A percentile compares a stretch with the other conserved stretches of the same genome.
Conservation (phyloP, 2,888 invertebrate genomes). For the Spilosoma lubricipeda region DNA sequence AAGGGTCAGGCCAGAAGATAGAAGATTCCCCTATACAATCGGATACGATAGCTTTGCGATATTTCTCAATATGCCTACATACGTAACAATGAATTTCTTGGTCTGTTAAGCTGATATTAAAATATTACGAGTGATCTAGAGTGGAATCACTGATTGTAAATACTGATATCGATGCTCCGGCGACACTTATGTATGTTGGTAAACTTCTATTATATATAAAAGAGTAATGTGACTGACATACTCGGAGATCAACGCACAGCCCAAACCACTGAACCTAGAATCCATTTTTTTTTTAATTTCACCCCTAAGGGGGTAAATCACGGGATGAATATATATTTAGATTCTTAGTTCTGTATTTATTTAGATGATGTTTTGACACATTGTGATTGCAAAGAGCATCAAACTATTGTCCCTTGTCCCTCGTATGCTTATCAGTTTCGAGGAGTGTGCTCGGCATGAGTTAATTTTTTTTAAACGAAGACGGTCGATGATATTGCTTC, state of each 20-base stretch:
- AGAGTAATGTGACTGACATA: too few relatives aligned
- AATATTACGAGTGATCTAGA: neutral
- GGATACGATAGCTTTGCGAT: neutral
- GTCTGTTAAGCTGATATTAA: neutral
- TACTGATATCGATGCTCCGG: neutral
- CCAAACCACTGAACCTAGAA: too few relatives aligned
- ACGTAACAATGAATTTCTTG: neutral
- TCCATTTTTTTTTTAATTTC: too few relatives aligned
- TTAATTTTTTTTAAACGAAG: neutral
- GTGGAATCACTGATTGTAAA: neutral
- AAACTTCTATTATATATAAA: too few relatives aligned
- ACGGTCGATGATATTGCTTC: neutral
- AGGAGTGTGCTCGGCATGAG: neutral
- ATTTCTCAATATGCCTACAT: neutral
- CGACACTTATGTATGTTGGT: neutral
- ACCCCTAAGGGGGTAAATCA: too few relatives aligned
- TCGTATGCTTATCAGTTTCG: neutral
- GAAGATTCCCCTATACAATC: neutral
- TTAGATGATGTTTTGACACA: neutral
- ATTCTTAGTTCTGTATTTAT: neutral
- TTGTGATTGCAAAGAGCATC: neutral
- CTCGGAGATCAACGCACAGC: too few relatives aligned
- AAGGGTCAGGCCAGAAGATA: neutral
- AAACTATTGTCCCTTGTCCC: neutral
- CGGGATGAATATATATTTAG: too few relatives aligned